Evolutionary conservation across 2,797 vertebrate genomes (phyloP).

Genomic region (Kryptopterus vitreolus): DNA sequence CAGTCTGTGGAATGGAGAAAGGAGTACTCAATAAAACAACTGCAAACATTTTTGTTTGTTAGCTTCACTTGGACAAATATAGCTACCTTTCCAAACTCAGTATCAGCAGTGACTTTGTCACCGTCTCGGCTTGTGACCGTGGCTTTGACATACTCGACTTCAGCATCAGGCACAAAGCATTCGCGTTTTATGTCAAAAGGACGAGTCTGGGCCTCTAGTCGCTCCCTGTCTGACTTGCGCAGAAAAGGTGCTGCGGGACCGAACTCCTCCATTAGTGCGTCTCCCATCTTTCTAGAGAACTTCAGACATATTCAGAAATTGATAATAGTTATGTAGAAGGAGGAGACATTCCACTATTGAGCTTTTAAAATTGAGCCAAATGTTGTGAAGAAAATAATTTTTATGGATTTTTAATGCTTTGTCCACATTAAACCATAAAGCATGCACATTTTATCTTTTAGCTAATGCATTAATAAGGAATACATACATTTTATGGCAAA

Average conservation of each 20-base stretch:
- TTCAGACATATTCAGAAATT: background rate
- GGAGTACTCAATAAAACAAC: background rate
- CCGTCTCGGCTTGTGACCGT: constrained; percentile 72
- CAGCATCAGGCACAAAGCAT: constrained; percentile 76
- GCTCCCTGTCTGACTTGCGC: constrained; percentile 76
- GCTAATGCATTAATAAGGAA: background rate
- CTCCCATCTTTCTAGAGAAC: constrained; percentile 59
- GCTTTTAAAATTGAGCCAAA: too few species aligned
- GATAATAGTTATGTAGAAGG: background rate
- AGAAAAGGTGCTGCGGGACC: constrained; percentile 74
- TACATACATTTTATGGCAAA: constrained; percentile 29
- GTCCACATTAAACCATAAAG: background rate
- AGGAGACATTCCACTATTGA: too few species aligned
- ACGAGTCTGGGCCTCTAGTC: constrained; percentile 76
- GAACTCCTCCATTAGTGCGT: constrained; percentile 71
- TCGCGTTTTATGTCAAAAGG: constrained; percentile 81
- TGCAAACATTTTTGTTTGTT: background rate
- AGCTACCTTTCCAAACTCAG: constrained; percentile 71
- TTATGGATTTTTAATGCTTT: too few species aligned
- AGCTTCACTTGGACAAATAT: background rate
- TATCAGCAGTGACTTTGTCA: constrained; percentile 76
- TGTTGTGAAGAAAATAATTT: too few species aligned
- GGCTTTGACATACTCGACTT: constrained; percentile 77
- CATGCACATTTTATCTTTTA: background rate
- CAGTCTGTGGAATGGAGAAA: constrained; percentile 47